These are phyloP conservation scores for Zosterops lateralis DNA, from an alignment of 2,113 vertebrate species.

Conservation along the genomic window DNA sequence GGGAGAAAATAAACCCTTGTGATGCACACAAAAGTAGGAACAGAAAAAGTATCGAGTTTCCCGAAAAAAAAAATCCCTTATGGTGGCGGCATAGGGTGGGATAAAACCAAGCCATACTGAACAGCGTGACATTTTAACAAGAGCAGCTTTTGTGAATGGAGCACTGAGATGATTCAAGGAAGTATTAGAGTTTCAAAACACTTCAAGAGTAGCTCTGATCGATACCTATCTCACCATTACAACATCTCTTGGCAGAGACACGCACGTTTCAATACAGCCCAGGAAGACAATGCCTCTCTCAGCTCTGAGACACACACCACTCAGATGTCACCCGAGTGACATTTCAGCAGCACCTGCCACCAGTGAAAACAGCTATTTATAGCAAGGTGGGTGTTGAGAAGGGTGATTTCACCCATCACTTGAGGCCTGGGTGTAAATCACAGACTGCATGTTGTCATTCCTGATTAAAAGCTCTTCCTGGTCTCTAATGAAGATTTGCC, in stretches of 20 bases:
- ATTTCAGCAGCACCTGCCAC: not conserved
- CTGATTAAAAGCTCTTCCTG: conserved; percentile 7
- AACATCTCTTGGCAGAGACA: not conserved
- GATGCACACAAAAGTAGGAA: not conserved
- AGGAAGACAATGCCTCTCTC: not conserved
- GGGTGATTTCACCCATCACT: not conserved
- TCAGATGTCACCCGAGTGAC: not conserved
- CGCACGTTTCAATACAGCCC: fast-evolving
- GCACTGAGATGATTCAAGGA: not conserved
- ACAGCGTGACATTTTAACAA: not conserved
- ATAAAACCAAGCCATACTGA: not conserved
- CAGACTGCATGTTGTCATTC: not conserved
- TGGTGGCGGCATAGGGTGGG: not conserved
- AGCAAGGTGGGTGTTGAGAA: not conserved
- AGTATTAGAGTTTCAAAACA: not conserved
- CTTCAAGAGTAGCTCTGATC: not conserved
- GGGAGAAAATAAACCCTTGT: not conserved
- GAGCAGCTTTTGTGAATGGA: not conserved
- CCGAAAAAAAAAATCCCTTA: not conserved
- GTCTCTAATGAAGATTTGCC: not conserved
- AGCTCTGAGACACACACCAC: not conserved
- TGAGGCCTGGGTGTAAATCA: not conserved
- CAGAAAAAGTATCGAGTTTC: not conserved
- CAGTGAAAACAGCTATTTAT: not conserved
- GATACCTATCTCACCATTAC: not conserved